A percentile compares a stretch with the other conserved stretches of the same genome.
Conservation (phyloP, 2,113 vertebrate species). For the Platysteira castanea region DNA sequence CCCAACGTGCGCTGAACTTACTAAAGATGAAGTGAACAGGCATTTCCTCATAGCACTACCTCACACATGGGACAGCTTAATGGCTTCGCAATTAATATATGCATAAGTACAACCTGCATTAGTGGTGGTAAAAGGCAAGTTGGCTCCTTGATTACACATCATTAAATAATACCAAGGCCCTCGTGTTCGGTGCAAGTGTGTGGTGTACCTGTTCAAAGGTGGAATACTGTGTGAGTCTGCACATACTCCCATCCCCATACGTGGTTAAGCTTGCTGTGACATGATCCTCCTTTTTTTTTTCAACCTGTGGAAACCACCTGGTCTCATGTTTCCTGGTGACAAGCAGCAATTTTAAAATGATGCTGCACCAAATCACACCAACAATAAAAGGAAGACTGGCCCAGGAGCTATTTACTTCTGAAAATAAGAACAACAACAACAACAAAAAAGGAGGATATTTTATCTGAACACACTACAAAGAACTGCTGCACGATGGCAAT, state of each 20-base stretch:
- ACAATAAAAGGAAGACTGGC: not conserved
- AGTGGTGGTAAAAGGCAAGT: slow-evolving; percentile 18
- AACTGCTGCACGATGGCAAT: not conserved
- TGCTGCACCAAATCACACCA: not conserved
- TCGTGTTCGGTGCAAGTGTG: accelerated
- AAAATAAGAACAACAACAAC: not conserved
- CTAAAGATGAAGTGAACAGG: slow-evolving; percentile 53
- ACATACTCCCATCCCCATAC: not conserved
- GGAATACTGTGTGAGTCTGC: not conserved
- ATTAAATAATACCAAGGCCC: not conserved
- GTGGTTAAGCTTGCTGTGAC: not conserved
- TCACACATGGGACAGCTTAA: slow-evolving; percentile 62
- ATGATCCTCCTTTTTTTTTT: not conserved
- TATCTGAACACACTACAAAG: slow-evolving; percentile 15
- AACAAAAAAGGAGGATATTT: not conserved
- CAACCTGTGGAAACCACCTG: not conserved
- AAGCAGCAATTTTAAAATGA: not conserved
- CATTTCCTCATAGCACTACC: slow-evolving; percentile 36
- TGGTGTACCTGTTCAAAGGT: not conserved
- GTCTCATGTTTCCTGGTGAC: not conserved
- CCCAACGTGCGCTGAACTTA: not conserved
- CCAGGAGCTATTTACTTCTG: not conserved
- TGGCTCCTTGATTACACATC: slow-evolving; percentile 30
- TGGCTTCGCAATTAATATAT: slow-evolving; percentile 64
- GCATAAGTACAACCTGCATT: slow-evolving; percentile 68